Conservation (phyloP, 2,113 vertebrate species). For the Sinocyclocheilus anophthalmus region DNA sequence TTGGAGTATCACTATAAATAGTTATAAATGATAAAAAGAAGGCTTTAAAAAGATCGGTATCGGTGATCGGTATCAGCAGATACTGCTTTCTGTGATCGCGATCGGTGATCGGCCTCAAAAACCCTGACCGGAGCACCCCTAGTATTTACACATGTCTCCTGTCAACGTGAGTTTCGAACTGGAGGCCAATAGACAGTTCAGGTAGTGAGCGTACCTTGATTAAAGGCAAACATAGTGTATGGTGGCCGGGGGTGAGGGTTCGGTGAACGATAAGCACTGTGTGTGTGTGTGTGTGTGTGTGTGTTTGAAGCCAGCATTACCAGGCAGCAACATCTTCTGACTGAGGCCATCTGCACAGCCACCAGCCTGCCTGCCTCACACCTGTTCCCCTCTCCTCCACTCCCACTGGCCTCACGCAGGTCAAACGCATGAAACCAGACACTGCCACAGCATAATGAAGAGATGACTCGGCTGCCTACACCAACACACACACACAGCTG, state of each 20-base stretch:
- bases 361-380: conserved; percentile 70
- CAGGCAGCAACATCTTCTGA: conserved; percentile 78
- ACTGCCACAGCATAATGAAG: conserved; percentile 39
- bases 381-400: conserved; percentile 49
- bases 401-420: conserved; percentile 47
- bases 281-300: conserved; percentile 36
- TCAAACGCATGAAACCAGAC: conserved; percentile 50
- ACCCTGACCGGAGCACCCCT: too few relatives aligned
- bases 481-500: background rate
- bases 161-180: background rate
- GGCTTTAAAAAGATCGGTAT: too few relatives aligned
- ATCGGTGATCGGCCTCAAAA: too few relatives aligned
- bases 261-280: conserved; percentile 75
- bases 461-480: conserved; percentile 30
- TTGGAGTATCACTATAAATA: too few relatives aligned
- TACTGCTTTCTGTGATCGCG: too few relatives aligned
- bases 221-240: conserved; percentile 80
- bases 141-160: background rate
- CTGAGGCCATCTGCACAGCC: conserved; percentile 88
- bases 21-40: too few relatives aligned
- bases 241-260: conserved; percentile 82
- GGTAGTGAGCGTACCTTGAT: conserved; percentile 69
- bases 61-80: too few relatives aligned
- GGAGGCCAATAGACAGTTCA: background rate
- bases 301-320: conserved; percentile 65